Conservation (phyloP, 2,888 invertebrate species). For the Litoditis marina region DNA sequence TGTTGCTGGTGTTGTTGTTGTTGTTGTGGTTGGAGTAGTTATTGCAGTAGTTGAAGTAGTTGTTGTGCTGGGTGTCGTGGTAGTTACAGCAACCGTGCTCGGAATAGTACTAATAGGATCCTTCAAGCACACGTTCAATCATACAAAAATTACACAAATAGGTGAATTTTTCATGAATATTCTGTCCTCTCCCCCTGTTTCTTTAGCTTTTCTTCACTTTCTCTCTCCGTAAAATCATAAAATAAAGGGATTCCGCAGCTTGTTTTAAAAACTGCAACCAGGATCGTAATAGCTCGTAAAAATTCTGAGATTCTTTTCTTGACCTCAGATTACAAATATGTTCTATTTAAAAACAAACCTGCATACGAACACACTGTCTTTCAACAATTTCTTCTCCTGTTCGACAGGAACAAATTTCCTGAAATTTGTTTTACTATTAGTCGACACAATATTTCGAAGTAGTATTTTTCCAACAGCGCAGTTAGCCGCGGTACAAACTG, state of each 20-base stretch:
- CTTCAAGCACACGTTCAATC: too few relatives aligned
- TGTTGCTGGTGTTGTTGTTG: neutral
- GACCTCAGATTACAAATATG: neutral
- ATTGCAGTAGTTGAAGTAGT: slow-evolving; percentile 20
- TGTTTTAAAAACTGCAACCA: too few relatives aligned
- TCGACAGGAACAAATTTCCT: slow-evolving; percentile 40
- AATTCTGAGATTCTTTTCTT: too few relatives aligned
- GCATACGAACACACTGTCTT: slow-evolving; percentile 30
- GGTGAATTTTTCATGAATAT: too few relatives aligned
- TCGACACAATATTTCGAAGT: neutral
- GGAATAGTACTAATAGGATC: too few relatives aligned
- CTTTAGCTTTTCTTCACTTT: too few relatives aligned
- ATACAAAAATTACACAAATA: neutral
- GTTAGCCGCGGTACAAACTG: too few relatives aligned
- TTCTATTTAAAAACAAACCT: too few relatives aligned
- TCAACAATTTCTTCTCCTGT: slow-evolving; percentile 32
- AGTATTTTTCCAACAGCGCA: neutral
- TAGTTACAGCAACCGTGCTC: neutral
- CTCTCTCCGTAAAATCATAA: too few relatives aligned
- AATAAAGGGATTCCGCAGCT: too few relatives aligned
- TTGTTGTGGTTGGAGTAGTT: slow-evolving; percentile 17
- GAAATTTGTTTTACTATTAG: neutral
- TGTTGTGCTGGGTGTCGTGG: neutral
- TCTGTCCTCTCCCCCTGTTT: too few relatives aligned
- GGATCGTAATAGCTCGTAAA: too few relatives aligned